Conservation (phyloP, 2,888 invertebrate genomes). For the Drosophila histrio region DNA sequence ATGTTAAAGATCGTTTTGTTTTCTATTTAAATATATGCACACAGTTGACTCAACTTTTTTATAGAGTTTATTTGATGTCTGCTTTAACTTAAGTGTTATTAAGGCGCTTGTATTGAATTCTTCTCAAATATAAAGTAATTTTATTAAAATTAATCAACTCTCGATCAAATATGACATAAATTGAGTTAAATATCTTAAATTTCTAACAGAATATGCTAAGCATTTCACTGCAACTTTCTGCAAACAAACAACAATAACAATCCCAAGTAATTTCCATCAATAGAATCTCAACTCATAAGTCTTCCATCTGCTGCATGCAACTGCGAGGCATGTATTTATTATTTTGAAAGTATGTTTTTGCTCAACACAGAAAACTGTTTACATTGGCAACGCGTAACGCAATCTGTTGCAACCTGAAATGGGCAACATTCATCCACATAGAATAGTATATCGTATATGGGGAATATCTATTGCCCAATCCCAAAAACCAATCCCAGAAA, state of each 20-base stretch:
- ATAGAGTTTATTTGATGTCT: too few relatives aligned
- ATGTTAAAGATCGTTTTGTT: too few relatives aligned
- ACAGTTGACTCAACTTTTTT: too few relatives aligned
- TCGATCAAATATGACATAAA: too few relatives aligned
- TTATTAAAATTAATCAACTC: too few relatives aligned
- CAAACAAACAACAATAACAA: not conserved
- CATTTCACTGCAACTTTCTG: not conserved
- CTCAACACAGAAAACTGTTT: conserved; percentile 29
- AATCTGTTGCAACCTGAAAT: conserved; percentile 28
- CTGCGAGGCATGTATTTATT: not conserved
- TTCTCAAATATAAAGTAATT: too few relatives aligned
- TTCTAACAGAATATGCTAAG: too few relatives aligned
- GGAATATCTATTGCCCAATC: conserved; percentile 11
- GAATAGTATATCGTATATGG: not conserved
- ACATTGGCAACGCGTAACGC: conserved; percentile 17
- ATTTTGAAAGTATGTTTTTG: conserved; percentile 35
- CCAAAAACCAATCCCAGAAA: conserved; percentile 36
- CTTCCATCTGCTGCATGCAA: conserved; percentile 2
- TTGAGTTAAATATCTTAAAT: too few relatives aligned
- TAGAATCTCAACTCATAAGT: not conserved
- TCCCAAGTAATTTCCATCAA: not conserved
- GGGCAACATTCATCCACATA: conserved; percentile 6
- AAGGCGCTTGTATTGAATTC: too few relatives aligned
- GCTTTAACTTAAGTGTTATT: too few relatives aligned
- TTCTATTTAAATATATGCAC: too few relatives aligned